Base-by-base conservation (phyloP, 2,113 vertebrate genomes). In the Pygoscelis antarcticus region DNA sequence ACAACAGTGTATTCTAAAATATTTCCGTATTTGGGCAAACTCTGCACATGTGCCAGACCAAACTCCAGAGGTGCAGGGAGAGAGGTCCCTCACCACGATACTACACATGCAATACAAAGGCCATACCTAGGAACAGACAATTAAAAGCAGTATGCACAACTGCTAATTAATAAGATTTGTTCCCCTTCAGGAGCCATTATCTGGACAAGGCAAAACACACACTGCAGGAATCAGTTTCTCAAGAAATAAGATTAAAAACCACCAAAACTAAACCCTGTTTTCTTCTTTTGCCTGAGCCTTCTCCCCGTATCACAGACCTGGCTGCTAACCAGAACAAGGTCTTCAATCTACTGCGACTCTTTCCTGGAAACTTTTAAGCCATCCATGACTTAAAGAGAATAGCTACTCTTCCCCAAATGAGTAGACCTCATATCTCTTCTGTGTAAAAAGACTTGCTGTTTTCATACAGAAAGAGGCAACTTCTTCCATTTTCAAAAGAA, bases 401-500 rank as follows among this genome's bases (percentile, higher is more conserved):
- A 87, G 64, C 57, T 60, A 51, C 61, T 87, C 78, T 60, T 93
- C 82, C 38, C 58, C 57, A 86, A 46, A 90, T 60, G 71, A 95
- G 90, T 9, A 88, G 51, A 92, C 32, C 5, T 80, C 27, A 3
- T 30, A 34, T 2, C 18, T 87, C 36, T 83, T 85, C 74, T 25
- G 46, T 57, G 51, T 93, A 92, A 87, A 87, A 49, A 80, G 22
- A 26, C 40, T 70, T 55, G 68, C n/a, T 83, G 21, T 76, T 60
- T 90, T 93, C 75, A 74, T 85, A 82, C 6, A 40, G 74, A 96
- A 88, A 97, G 46, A 77, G 34, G 47, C 15, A 83, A 70, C 27
- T 87, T 90, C 51, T 95, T 95, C 96, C 69, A 70, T 83, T 95
- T 90, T 94, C 47, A 76, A 77, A 89, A 95, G 42, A 90, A 61